Evolutionary conservation across 2,888 invertebrate species (phyloP).

Genomic region (Smittia aterrima): DNA sequence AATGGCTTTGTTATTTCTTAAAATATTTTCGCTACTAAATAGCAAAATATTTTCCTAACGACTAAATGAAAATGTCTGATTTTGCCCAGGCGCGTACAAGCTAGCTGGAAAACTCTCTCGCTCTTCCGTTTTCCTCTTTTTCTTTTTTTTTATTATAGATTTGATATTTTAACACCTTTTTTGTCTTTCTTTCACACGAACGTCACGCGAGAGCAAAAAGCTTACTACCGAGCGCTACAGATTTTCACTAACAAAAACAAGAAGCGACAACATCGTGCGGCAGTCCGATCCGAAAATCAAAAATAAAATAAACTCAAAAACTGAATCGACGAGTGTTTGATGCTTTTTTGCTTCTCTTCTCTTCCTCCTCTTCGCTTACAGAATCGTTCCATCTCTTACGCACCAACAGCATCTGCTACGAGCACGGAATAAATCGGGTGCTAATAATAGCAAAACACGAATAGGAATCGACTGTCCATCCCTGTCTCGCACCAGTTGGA

Average conservation of each 20-base stretch:
- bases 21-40: slow-evolving; percentile 41
- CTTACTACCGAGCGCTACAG: neutral
- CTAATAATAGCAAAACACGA: slow-evolving; percentile 2
- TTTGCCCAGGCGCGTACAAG: slow-evolving; percentile 22
- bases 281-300: slow-evolving; percentile 37
- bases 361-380: slow-evolving; percentile 4
- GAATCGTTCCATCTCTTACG: slow-evolving; percentile 33
- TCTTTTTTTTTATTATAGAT: neutral
- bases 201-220: slow-evolving; percentile 26
- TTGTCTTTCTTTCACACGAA: slow-evolving; percentile 27
- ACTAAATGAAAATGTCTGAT: slow-evolving; percentile 36
- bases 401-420: slow-evolving; percentile 9
- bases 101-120: neutral
- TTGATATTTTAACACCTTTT: slow-evolving; percentile 41
- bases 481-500: neutral
- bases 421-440: neutral
- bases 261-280: slow-evolving; percentile 34
- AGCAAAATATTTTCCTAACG: slow-evolving; percentile 40
- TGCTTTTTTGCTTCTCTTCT: slow-evolving; percentile 12
- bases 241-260: slow-evolving; percentile 12
- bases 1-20: slow-evolving; percentile 39
- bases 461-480: neutral
- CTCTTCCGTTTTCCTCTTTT: too few species aligned
- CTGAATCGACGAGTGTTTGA: slow-evolving; percentile 12
- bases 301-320: slow-evolving; percentile 38